Evolutionary conservation across 2,113 vertebrate genomes (phyloP).

Genomic region (Pangasianodon hypophthalmus): DNA sequence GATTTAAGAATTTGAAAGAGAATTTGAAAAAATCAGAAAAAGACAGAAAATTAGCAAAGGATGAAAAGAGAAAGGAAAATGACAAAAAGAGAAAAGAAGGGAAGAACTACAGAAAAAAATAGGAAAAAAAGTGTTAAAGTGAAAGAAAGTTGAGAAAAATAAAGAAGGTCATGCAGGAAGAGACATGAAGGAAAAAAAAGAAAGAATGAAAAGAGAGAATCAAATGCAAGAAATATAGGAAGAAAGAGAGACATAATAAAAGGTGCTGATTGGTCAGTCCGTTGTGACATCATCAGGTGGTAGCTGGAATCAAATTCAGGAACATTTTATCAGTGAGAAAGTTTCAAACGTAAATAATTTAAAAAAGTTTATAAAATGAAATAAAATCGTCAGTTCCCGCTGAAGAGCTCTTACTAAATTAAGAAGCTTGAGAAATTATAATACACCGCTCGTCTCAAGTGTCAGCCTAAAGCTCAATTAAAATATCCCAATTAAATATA

Average conservation of each 20-base stretch:
- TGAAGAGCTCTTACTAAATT: not conserved
- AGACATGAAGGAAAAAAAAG: too few relatives aligned
- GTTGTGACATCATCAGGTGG: too few relatives aligned
- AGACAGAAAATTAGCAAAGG: not conserved
- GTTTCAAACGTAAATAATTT: not conserved
- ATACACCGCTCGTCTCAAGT: not conserved
- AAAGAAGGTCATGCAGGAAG: not conserved
- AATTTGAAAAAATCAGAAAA: not conserved
- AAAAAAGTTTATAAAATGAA: not conserved
- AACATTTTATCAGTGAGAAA: not conserved
- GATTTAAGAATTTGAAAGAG: not conserved
- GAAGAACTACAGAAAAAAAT: not conserved
- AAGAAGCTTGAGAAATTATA: not conserved
- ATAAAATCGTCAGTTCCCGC: not conserved
- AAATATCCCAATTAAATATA: conserved; percentile 22
- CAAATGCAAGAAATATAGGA: not conserved
- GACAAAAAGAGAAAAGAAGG: not conserved
- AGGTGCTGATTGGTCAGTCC: too few relatives aligned
- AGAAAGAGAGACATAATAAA: not conserved
- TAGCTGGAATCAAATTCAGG: too few relatives aligned
- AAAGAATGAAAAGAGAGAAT: not conserved
- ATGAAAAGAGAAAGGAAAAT: not conserved
- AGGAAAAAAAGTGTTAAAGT: not conserved
- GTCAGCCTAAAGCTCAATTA: not conserved
- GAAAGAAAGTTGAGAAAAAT: not conserved